Conservation (phyloP, 2,888 invertebrate genomes). For the Drosophila subsilvestris region DNA sequence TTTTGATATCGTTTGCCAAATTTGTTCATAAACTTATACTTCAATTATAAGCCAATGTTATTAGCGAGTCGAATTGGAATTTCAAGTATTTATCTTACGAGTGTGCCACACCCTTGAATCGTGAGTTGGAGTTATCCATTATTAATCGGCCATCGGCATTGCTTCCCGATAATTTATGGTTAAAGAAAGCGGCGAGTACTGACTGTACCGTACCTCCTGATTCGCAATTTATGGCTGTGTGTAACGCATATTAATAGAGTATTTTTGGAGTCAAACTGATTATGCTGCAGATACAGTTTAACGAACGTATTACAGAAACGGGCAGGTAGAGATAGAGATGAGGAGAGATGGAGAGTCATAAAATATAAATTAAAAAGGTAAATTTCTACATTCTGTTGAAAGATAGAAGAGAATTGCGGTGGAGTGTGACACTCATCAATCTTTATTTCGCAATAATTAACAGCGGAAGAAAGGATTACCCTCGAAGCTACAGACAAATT, state of each 20-base stretch:
- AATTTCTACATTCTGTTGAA: no score
- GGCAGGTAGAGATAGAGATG: no score
- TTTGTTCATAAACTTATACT: conserved; percentile 7
- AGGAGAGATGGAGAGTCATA: no score
- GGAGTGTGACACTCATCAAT: no score
- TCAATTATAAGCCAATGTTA: conserved; percentile 1
- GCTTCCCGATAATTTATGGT: conserved; percentile 25
- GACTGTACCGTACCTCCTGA: background rate
- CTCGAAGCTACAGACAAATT: no score
- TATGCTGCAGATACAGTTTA: background rate
- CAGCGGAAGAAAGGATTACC: no score
- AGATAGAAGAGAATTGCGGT: no score
- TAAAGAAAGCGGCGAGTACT: conserved; percentile 47
- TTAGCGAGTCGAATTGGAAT: conserved; percentile 6
- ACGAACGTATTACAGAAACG: background rate
- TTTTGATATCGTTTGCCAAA: conserved; percentile 8
- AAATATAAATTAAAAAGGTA: no score
- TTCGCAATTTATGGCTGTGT: background rate
- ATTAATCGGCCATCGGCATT: conserved; percentile 28
- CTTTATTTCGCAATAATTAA: no score
- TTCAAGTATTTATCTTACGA: conserved; percentile 17
- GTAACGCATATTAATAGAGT: background rate
- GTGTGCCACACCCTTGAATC: conserved; percentile 34
- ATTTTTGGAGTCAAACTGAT: background rate
- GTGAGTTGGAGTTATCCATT: conserved; percentile 35